Conservation (phyloP, 2,113 vertebrate species). For the Desmodus rotundus region DNA sequence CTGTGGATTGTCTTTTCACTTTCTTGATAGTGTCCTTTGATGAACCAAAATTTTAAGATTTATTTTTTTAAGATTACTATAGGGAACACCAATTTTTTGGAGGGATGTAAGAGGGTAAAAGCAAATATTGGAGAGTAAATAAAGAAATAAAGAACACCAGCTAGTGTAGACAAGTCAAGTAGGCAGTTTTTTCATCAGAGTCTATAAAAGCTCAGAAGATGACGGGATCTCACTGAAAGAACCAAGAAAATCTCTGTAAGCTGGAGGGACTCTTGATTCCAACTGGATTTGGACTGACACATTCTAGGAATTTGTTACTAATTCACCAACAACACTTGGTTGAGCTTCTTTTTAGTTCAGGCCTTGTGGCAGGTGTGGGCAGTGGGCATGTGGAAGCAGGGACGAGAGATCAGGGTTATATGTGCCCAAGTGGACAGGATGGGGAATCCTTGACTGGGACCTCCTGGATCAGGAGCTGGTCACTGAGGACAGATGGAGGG, state of each 20-base stretch:
- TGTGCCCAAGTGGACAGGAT: fast-evolving
- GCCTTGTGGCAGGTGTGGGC: neutral
- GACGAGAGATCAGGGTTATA: neutral
- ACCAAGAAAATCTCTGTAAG: neutral
- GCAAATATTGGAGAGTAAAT: neutral
- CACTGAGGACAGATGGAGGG: neutral
- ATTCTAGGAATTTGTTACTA: too few relatives aligned
- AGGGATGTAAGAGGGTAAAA: neutral
- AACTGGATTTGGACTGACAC: too few relatives aligned
- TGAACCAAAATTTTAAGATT: neutral
- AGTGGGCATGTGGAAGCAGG: fast-evolving
- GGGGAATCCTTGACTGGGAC: too few relatives aligned
- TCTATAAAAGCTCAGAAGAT: neutral
- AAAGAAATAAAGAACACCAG: neutral
- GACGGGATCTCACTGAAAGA: neutral
- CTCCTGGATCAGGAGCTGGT: neutral
- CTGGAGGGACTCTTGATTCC: neutral
- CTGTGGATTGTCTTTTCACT: neutral
- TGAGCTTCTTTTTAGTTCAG: neutral
- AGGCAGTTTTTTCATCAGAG: neutral
- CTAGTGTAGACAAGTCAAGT: neutral
- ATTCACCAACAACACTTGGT: neutral
- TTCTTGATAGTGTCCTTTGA: neutral
- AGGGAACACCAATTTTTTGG: neutral
- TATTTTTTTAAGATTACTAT: neutral